These are phyloP conservation scores for Lasioglossum zephyrum DNA, from an alignment of 2,888 invertebrate species.

Conservation along the genomic window DNA sequence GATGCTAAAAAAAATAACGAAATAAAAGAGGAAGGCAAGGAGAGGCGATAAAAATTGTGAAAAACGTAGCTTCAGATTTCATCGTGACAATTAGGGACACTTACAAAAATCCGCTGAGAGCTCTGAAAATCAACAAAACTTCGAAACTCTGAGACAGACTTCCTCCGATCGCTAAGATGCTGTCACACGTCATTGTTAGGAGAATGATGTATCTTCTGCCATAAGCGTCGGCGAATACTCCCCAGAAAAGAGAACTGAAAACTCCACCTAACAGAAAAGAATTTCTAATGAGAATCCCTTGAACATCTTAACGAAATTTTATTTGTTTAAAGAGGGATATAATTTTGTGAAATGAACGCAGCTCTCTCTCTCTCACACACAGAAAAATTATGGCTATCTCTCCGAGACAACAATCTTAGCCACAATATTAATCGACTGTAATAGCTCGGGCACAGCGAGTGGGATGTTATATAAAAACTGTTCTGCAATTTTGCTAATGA, in stretches of 20 bases:
- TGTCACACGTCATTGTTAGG: conserved; percentile 85
- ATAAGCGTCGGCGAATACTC: conserved; percentile 90
- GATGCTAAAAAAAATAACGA: conserved; percentile 73
- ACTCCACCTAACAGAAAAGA: conserved; percentile 86
- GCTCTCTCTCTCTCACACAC: too few relatives aligned
- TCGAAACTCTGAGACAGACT: conserved; percentile 87
- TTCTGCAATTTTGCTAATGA: conserved; percentile 52
- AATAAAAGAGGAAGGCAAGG: too few relatives aligned
- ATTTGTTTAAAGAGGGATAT: background rate
- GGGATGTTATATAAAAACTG: conserved; percentile 56
- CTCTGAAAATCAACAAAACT: conserved; percentile 87
- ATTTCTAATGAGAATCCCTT: background rate
- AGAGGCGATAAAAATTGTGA: too few relatives aligned
- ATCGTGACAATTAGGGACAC: conserved; percentile 51
- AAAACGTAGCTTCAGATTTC: background rate
- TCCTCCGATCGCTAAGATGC: conserved; percentile 86
- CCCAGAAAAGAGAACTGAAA: conserved; percentile 92
- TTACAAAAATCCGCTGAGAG: conserved; percentile 87
- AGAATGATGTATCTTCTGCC: conserved; percentile 88
- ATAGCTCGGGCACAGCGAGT: conserved; percentile 32
- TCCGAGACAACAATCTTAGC: background rate
- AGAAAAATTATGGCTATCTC: background rate
- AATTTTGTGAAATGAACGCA: background rate
- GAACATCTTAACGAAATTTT: background rate
- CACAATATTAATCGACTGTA: conserved; percentile 30